Conservation (phyloP, 2,888 invertebrate species). For the Drosophila nr. perissopoda region DNA sequence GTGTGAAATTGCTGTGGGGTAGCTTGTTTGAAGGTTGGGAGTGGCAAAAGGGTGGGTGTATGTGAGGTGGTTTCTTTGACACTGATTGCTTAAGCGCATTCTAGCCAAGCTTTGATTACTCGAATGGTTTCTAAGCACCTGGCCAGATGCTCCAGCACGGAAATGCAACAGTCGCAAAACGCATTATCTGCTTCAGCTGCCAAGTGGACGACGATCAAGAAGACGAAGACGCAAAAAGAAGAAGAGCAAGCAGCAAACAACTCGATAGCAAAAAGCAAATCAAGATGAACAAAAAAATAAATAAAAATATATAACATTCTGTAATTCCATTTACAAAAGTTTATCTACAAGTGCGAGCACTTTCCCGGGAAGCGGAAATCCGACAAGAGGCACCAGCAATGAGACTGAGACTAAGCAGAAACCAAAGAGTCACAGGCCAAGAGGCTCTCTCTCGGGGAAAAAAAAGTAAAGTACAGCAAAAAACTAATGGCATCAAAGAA, state of each 20-base stretch:
- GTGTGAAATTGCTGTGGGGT: background rate
- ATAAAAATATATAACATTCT: slow-evolving; percentile 52
- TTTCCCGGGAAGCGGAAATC: slow-evolving; percentile 29
- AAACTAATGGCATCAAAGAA: slow-evolving; percentile 80
- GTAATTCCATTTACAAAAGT: slow-evolving; percentile 81
- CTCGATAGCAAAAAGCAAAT: background rate
- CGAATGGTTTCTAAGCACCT: slow-evolving; percentile 75
- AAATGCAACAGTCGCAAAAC: slow-evolving; percentile 78
- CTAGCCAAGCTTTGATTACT: slow-evolving; percentile 75
- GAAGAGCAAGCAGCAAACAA: slow-evolving; percentile 11
- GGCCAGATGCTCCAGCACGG: slow-evolving; percentile 42
- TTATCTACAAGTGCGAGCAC: slow-evolving; percentile 71
- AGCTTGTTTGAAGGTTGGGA: background rate
- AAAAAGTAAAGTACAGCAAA: slow-evolving; percentile 30
- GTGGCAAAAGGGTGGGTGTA: background rate
- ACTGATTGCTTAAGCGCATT: slow-evolving; percentile 71
- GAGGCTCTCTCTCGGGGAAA: slow-evolving; percentile 14
- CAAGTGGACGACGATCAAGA: slow-evolving; percentile 58
- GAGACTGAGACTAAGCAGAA: slow-evolving; percentile 4
- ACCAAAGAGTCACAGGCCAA: slow-evolving; percentile 27
- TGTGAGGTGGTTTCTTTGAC: slow-evolving; percentile 4
- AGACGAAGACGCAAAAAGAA: slow-evolving; percentile 7
- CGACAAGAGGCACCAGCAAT: slow-evolving; percentile 16
- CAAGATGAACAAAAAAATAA: background rate
- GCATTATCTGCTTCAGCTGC: slow-evolving; percentile 76